Evolutionary conservation across 1,140 invertebrate species (phyloP).

Genomic region (Ephestia elutella): DNA sequence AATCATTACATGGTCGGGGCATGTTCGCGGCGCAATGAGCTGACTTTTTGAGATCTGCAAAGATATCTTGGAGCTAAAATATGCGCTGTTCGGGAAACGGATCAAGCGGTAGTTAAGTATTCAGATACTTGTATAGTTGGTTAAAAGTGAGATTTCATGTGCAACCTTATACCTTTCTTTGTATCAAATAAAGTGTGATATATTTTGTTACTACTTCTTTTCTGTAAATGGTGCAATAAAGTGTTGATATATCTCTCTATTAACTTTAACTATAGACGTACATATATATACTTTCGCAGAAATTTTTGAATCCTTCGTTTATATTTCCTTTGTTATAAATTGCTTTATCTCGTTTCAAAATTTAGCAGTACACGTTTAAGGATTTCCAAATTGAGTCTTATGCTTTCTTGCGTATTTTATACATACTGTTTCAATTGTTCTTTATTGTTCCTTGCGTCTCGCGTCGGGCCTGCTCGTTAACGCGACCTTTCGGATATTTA

Average conservation of each 20-base stretch:
- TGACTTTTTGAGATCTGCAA: constrained; percentile 50
- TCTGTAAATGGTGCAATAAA: no score
- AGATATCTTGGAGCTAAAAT: constrained; percentile 51
- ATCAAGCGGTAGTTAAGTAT: constrained; percentile 31
- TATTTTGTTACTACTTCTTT: no score
- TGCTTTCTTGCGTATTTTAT: constrained; percentile 34
- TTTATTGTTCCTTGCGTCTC: constrained; percentile 63
- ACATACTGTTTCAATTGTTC: constrained; percentile 51
- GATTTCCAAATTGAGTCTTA: constrained; percentile 24
- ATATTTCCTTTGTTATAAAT: not conserved
- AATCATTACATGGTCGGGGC: constrained; percentile 54
- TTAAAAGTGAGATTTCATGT: constrained; percentile 18
- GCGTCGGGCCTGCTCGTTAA: constrained; percentile 61
- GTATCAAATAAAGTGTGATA: no score
- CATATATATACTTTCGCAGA: not conserved
- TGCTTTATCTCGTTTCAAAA: not conserved
- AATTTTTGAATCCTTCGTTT: constrained; percentile 12
- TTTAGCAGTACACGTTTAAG: constrained; percentile 5
- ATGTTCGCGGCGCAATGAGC: constrained; percentile 37
- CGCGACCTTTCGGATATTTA: constrained; percentile 69
- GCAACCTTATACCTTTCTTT: no score
- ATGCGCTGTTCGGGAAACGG: constrained; percentile 42
- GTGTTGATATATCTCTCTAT: no score
- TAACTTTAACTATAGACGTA: no score
- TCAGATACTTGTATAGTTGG: constrained; percentile 3